phyloP scores from a whole-genome alignment of 2,113 vertebrate genomes.

The Merops nubicus region DNA sequence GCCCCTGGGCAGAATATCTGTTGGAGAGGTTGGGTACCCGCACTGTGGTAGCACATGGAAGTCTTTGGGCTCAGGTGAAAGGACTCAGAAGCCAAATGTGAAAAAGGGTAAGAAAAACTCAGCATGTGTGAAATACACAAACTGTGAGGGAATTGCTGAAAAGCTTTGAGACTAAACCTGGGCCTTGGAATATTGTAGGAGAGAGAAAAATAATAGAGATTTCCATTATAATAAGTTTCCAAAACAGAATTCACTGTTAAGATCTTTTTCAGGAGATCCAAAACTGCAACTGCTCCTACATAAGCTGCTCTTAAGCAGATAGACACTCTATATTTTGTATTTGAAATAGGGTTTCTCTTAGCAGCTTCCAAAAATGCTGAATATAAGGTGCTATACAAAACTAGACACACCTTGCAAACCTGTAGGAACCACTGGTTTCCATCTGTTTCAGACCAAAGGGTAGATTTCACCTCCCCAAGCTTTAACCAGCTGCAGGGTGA shows the following conservation, averaged over 20 bases:
- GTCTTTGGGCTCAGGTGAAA: background rate
- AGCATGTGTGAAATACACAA: background rate
- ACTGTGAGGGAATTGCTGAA: background rate
- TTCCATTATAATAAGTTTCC: background rate
- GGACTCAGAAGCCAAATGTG: background rate
- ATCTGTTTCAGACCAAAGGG: background rate
- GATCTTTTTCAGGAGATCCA: background rate
- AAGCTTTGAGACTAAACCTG: background rate
- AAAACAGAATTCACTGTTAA: background rate
- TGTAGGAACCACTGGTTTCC: background rate
- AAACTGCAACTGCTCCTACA: background rate
- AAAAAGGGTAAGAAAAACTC: background rate
- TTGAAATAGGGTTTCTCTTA: background rate
- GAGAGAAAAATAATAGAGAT: background rate
- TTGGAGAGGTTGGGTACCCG: accelerated
- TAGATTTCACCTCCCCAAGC: background rate
- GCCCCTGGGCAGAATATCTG: background rate
- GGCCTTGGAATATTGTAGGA: background rate
- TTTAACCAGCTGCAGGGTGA: background rate
- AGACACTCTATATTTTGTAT: background rate
- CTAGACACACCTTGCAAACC: background rate
- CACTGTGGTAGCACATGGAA: accelerated
- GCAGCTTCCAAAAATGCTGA: background rate
- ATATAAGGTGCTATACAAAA: background rate
- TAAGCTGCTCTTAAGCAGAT: background rate